Evolutionary conservation across 2,888 invertebrate species (phyloP).

Genomic region (Galerucella nymphaeae): DNA sequence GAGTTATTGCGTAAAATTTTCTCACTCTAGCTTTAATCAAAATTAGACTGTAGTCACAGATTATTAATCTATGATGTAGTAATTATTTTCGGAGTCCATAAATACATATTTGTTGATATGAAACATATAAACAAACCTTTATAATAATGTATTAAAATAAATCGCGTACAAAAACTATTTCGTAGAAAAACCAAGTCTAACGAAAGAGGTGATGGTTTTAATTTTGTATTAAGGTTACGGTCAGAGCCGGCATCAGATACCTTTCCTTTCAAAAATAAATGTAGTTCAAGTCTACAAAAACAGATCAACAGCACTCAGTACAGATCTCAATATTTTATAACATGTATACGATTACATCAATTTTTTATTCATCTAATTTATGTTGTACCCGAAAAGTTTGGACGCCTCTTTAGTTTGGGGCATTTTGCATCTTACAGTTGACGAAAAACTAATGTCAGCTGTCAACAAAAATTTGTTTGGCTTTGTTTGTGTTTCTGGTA

Average conservation of each 20-base stretch:
- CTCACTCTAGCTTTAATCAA: neutral
- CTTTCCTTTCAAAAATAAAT: neutral
- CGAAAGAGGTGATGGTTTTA: neutral
- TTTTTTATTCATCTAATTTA: too few species aligned
- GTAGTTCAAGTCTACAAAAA: neutral
- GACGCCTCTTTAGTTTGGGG: too few species aligned
- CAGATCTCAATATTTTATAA: neutral
- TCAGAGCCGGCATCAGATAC: neutral
- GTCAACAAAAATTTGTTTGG: too few species aligned
- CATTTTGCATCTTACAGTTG: too few species aligned
- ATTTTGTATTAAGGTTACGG: conserved; percentile 13
- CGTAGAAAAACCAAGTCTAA: conserved; percentile 13
- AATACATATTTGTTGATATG: conserved; percentile 12
- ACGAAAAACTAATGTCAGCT: too few species aligned
- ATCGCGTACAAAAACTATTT: neutral
- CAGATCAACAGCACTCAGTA: neutral
- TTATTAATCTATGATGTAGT: too few species aligned
- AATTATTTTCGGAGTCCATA: conserved; percentile 11
- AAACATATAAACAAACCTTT: neutral
- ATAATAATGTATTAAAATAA: neutral
- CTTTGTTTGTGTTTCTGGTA: too few species aligned
- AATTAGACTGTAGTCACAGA: neutral
- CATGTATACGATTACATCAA: too few species aligned
- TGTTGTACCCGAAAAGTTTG: too few species aligned
- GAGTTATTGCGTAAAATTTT: conserved; percentile 23